A percentile compares a stretch with the other conserved stretches of the same genome.
These are phyloP conservation scores for Parochlus steinenii DNA, from an alignment of 2,888 invertebrate genomes.

Conservation along the genomic window DNA sequence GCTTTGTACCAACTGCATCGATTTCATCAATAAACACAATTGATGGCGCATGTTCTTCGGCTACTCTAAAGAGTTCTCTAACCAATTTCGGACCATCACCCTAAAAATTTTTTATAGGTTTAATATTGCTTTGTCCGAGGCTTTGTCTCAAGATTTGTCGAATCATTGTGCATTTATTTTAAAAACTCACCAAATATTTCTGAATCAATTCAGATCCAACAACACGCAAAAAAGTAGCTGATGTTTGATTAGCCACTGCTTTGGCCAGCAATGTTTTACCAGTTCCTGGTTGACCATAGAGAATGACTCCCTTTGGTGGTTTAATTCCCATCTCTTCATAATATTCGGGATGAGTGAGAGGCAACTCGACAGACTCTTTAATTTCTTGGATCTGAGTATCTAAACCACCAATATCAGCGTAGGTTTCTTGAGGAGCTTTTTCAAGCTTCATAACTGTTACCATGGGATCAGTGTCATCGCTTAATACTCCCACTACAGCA, in stretches of 20 bases:
- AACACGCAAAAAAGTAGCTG: slow-evolving; percentile 94
- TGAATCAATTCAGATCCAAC: slow-evolving; percentile 99
- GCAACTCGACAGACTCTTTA: slow-evolving; percentile 96
- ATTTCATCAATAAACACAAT: slow-evolving; percentile 99
- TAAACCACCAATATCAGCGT: slow-evolving; percentile 95
- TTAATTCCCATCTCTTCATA: slow-evolving; percentile 99
- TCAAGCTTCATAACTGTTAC: slow-evolving; percentile 99
- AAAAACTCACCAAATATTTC: slow-evolving; percentile 69
- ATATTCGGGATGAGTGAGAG: slow-evolving; percentile 97
- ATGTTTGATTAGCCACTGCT: slow-evolving; percentile 98
- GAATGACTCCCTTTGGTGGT: slow-evolving; percentile 96
- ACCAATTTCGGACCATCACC: slow-evolving; percentile 99
- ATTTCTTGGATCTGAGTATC: slow-evolving; percentile 97
- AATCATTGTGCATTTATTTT: not conserved
- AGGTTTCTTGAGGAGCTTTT: slow-evolving; percentile 98
- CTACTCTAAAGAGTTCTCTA: slow-evolving; percentile 94
- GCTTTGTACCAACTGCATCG: slow-evolving; percentile 96
- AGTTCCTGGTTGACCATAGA: slow-evolving; percentile 96
- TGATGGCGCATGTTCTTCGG: slow-evolving; percentile 98
- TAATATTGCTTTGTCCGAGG: slow-evolving; percentile 1
- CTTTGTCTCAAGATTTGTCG: slow-evolving; percentile 1
- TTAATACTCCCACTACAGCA: slow-evolving; percentile 97
- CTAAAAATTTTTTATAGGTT: slow-evolving; percentile 25
- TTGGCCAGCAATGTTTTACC: slow-evolving; percentile 96
- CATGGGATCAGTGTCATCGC: slow-evolving; percentile 99